Base-by-base conservation (phyloP, 1,140 invertebrate genomes). In the Atta cephalotes region DNA sequence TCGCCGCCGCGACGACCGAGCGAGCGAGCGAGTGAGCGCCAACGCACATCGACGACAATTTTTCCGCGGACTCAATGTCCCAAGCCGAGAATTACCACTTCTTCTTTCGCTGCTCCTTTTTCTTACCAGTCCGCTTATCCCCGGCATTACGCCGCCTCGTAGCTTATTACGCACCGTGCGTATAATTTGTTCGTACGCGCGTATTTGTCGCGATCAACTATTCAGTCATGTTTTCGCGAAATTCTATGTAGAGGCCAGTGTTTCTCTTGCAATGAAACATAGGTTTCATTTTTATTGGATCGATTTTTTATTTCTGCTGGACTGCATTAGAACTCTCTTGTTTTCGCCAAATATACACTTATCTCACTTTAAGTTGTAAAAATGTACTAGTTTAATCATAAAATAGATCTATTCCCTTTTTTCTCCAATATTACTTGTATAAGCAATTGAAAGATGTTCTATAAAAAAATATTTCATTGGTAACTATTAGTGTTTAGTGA, bases 11-110 rank as follows among this genome's bases (percentile, higher is more conserved):
- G 56, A 7, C 6, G 56, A n/a, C 18, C 28, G 63, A 65, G n/a
- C 21, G 65, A 21, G 28, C 77, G 3, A 31, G 31, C 31, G 28
- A 28, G 28, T 25, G 28, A 51, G 62, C 62, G 80, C 77, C 79
- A 85, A 89, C 81, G 76, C 86, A 45, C 39, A 91, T 89, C 85
- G 85, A 56, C 80, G 81, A 89, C 85, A 85, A 91, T 91, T 91
- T 91, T 91, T 91, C 90, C 89, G 65, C 58, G 68, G 53, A 86
- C 85, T 0, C 89, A 68, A 81, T 58, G 68, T 31, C 25, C 77
- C 76, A 62, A 70, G 28, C 68, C 70, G 62, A 68, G 35, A 18
- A 74, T 18, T 62, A 66, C 74, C 65, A 62, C 71, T 76, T 70
- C 49, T 74, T 58, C 49, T 62, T 45, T 35, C 25, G 21, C 49